phyloP scores from a whole-genome alignment of 1,140 invertebrate species.

The Drosophila tristis region DNA sequence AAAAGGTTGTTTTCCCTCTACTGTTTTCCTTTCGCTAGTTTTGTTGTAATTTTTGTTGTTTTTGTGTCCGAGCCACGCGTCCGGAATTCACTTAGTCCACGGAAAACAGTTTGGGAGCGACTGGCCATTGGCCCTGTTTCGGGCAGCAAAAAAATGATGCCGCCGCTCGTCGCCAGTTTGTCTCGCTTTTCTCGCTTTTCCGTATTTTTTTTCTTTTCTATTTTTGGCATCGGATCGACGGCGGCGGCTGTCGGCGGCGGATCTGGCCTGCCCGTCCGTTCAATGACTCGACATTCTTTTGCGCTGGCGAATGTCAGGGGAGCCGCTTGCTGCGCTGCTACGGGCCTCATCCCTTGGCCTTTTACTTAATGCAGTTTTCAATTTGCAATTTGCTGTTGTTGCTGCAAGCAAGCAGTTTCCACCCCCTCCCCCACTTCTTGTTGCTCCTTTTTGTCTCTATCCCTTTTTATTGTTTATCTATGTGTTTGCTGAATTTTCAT shows the following conservation, averaged over 20 bases:
- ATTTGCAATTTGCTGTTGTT: conserved; percentile 73
- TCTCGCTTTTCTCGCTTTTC: conserved; percentile 13
- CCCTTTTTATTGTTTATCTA: conserved; percentile 62
- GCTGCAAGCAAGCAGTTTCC: conserved; percentile 8
- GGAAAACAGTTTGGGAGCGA: conserved; percentile 22
- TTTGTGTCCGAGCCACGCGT: conserved; percentile 18
- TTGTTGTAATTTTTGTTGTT: conserved; percentile 12
- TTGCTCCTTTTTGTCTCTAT: conserved; percentile 26
- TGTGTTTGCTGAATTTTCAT: conserved; percentile 62
- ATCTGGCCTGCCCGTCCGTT: conserved; percentile 45
- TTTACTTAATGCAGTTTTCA: conserved; percentile 56
- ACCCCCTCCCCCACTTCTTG: too few relatives aligned
- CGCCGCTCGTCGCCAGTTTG: conserved; percentile 8
- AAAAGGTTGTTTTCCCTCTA: neutral
- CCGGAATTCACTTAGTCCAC: conserved; percentile 46
- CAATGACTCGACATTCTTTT: conserved; percentile 61
- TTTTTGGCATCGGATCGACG: conserved; percentile 24
- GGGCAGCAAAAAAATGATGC: conserved; percentile 8
- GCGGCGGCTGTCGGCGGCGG: too few relatives aligned
- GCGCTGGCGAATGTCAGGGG: conserved; percentile 11
- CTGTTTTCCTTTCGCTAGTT: conserved; percentile 41
- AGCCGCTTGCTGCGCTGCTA: neutral
- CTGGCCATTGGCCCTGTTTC: conserved; percentile 25
- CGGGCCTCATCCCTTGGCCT: neutral
- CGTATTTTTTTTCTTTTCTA: conserved; percentile 8